Evolutionary conservation across 2,797 vertebrate species (phyloP), one percentile per base, ranked within the genome.

Genomic region (Poecilia gillii): DNA sequence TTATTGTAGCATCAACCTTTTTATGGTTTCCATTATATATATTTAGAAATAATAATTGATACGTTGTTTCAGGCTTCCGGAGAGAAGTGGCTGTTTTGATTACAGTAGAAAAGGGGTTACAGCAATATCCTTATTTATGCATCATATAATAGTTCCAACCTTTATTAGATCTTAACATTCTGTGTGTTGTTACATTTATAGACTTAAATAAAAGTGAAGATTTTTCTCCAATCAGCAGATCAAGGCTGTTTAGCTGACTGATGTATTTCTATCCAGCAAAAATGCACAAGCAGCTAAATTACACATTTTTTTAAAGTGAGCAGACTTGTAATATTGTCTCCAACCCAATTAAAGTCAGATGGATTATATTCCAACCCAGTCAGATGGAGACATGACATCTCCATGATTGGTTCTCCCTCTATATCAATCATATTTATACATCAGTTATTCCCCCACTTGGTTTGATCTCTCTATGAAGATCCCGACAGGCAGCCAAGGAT

Each of bases 391-490:
- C 9, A 45, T 70, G 43, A 28, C 2, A 43, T 71, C 43, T n/a
- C 5, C 6, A 45, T 28, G 41, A 46, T 41, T 74, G 79, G 74
- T 71, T 79, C 78, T 81, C 59, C 45, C 59, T 20, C 0, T 28
- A 73, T 78, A 45, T 71, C 43, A 71, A 71, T 71, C 41, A 46
- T 62, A 41, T 87, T 86, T 86, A 84, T 80, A 75, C 77, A 81
- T 73, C 49, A 51, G 72, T 85, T 85, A 82, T 55, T 86, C 81
- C 78, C 80, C 75, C 81, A 83, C 71, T 83, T 64, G 75, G 84
- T 79, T 81, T 92, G 93, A 93, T 93, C 88, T 93, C 92, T 93
- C 90, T 81, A 92, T 93, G 89, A 89, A 83, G 80, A 84, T 74
- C 77, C 82, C 86, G 81, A 92, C 90, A 92, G 86, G 84, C 89